Conservation (phyloP, 1,140 invertebrate species). For the Idris sp. region DNA sequence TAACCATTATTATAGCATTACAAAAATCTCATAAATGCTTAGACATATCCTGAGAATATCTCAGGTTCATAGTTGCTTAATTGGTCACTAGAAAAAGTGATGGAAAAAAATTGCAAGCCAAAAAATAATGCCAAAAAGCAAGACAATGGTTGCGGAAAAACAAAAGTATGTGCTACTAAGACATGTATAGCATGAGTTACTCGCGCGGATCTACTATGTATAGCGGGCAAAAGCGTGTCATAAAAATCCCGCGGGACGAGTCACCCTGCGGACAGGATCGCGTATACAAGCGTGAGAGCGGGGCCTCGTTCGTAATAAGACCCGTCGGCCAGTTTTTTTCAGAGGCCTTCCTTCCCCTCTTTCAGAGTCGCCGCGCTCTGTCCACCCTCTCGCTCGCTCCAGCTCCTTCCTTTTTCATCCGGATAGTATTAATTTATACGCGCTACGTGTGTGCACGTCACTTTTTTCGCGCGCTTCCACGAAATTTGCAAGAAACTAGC, state of each 20-base stretch:
- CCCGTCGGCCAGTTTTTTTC: slow-evolving; percentile 77
- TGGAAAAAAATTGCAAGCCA: neutral
- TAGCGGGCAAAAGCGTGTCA: slow-evolving; percentile 61
- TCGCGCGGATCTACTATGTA: slow-evolving; percentile 35
- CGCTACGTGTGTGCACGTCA: slow-evolving; percentile 76
- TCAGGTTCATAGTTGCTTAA: too few relatives aligned
- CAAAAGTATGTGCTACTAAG: slow-evolving; percentile 31
- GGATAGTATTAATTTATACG: slow-evolving; percentile 78
- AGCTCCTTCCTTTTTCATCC: slow-evolving; percentile 53
- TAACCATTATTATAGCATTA: too few relatives aligned
- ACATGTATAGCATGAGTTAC: slow-evolving; percentile 28
- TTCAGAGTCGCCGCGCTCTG: slow-evolving; percentile 64
- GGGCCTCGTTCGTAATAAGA: slow-evolving; percentile 76
- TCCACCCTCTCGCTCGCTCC: slow-evolving; percentile 57
- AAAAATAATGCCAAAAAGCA: slow-evolving; percentile 14
- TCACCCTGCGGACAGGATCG: slow-evolving; percentile 67
- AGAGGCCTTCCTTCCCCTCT: slow-evolving; percentile 67
- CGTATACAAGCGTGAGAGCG: slow-evolving; percentile 75
- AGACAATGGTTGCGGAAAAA: slow-evolving; percentile 22
- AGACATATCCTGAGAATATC: too few relatives aligned
- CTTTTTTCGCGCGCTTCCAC: slow-evolving; percentile 76
- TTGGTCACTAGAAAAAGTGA: too few relatives aligned
- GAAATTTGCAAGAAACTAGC: slow-evolving; percentile 80
- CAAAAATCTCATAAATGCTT: too few relatives aligned
- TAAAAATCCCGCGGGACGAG: slow-evolving; percentile 73